These are phyloP conservation scores for Leuctra nigra DNA, from an alignment of 2,888 invertebrate species.

Conservation along the genomic window DNA sequence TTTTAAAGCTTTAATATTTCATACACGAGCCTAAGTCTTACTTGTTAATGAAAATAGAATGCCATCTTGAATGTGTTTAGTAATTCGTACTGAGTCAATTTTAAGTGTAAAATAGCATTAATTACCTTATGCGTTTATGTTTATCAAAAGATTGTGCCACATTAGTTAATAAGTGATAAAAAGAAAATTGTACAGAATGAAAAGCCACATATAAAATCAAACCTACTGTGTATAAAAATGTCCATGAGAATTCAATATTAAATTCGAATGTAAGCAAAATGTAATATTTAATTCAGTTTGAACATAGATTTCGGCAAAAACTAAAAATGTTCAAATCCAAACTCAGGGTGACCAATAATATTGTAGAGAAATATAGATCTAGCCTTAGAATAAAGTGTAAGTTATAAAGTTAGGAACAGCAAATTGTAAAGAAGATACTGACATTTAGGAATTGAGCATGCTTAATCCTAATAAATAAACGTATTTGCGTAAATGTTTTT, in stretches of 20 bases:
- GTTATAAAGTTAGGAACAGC: background rate
- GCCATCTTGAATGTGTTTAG: background rate
- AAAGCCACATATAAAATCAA: background rate
- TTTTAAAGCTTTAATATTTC: too few species aligned
- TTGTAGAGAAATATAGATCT: background rate
- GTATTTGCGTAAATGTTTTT: constrained; percentile 17
- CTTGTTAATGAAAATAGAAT: background rate
- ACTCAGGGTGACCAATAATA: constrained; percentile 24
- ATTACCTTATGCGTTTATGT: constrained; percentile 14
- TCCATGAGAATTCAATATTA: too few species aligned
- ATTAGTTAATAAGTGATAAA: constrained; percentile 18
- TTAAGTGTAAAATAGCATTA: background rate
- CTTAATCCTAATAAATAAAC: too few species aligned
- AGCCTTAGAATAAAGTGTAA: background rate
- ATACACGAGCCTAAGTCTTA: too few species aligned
- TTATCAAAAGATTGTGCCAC: constrained; percentile 26
- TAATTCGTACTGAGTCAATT: constrained; percentile 4
- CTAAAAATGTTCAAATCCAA: constrained; percentile 23
- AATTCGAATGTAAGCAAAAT: background rate
- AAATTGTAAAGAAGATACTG: background rate
- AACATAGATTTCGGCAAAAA: constrained; percentile 13
- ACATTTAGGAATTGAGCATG: background rate
- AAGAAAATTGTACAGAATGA: background rate
- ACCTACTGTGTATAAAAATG: too few species aligned
- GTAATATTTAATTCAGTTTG: background rate